Conservation (phyloP, 2,113 vertebrate species). For the Sclerurus mexicanus region DNA sequence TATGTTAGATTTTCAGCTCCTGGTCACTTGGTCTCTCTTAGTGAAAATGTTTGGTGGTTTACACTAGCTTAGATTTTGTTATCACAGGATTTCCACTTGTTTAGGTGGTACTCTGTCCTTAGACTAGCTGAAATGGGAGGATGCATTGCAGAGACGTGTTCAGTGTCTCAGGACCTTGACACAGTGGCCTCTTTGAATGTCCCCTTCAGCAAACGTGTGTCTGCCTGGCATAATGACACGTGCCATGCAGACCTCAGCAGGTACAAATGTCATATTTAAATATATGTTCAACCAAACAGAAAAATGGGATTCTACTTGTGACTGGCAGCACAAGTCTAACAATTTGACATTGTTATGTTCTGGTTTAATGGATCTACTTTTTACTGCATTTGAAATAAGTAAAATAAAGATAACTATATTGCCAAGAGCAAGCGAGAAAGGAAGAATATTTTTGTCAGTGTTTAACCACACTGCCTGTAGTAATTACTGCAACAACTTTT, state of each 20-base stretch:
- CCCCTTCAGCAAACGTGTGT: not conserved
- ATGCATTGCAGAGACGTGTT: not conserved
- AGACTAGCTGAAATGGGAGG: not conserved
- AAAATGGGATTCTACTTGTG: not conserved
- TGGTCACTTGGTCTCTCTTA: not conserved
- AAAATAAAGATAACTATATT: not conserved
- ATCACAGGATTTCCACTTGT: not conserved
- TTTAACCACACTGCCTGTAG: not conserved
- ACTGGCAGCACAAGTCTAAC: not conserved
- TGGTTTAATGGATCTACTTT: not conserved
- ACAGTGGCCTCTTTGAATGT: not conserved
- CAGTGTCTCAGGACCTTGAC: not conserved
- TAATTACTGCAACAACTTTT: not conserved
- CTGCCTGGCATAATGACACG: not conserved
- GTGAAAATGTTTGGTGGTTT: not conserved
- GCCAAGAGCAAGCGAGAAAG: not conserved
- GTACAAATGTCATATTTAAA: not conserved
- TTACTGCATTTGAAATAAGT: not conserved
- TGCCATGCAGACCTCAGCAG: not conserved
- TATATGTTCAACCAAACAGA: not conserved
- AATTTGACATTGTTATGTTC: not conserved
- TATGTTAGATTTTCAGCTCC: not conserved
- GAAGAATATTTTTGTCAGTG: not conserved
- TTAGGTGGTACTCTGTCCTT: not conserved
- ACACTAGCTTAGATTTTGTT: not conserved